Base-by-base conservation (phyloP, 2,113 vertebrate genomes). In the Hippopotamus amphibius region DNA sequence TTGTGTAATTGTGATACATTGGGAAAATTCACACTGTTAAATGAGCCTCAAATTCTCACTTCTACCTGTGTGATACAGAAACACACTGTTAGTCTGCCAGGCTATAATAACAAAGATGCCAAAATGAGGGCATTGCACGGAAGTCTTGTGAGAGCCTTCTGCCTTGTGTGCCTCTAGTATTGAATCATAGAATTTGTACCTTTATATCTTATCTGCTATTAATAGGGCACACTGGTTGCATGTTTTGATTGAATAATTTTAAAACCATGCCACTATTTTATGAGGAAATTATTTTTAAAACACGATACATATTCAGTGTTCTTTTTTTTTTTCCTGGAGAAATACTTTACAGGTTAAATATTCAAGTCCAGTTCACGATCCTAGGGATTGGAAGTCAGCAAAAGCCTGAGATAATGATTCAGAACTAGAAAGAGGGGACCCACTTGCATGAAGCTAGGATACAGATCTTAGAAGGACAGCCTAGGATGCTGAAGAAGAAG, bases 1-100 rank as follows among this genome's bases (percentile, higher is more conserved):
- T 98, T 98, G 96, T 98, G 94, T 98, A 98, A 98, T 98, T 98
- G 98, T 98, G 97, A 98, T 98, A 98, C 96, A 97, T 68, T 97
- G 98, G 98, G 98, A 98, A 99, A 98, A 98, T 94, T 98, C 98
- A 98, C 98, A 98, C 98, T 98, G 98, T 98, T 98, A 98, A 98
- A 98, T 98, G 98, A 98, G 98, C 98, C 98, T 98, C 98, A 96
- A 91, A 97, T 94, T 98, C 98, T 98, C 98, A 98, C 98, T 98
- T 98, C 98, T 98, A 98, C 98, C 98, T 98, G 98, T 95, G 93
- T 98, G 97, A 98, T 97, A 95, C 95, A 97, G 97, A 98, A 99
- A 98, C 96, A 97, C 95, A 87, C 97, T 97, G 97, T 43, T 97
- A 88, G 96, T 96, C 92, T 37, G 48, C 65, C 0, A 86, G 91